These are phyloP conservation scores for Corydoras sp. DNA, from an alignment of 2,113 vertebrate genomes.

Conservation along the genomic window DNA sequence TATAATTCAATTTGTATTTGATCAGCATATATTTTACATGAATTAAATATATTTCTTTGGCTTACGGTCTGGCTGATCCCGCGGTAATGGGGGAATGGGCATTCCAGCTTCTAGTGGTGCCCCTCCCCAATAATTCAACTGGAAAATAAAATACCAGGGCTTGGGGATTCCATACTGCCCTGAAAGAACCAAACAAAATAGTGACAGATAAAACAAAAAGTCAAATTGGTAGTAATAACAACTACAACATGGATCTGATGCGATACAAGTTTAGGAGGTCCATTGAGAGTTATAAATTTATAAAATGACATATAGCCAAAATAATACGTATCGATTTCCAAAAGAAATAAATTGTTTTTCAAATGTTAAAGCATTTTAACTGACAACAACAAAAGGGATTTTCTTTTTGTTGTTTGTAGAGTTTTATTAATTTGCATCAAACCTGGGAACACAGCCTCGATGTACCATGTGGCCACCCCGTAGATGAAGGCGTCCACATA, in stretches of 20 bases:
- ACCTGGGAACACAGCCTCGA: slow-evolving; percentile 87
- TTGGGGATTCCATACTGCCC: slow-evolving; percentile 82
- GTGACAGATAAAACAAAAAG: background rate
- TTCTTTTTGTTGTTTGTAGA: no score
- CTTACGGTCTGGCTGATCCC: slow-evolving; percentile 56
- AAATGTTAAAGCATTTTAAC: background rate
- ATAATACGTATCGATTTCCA: no score
- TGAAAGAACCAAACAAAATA: slow-evolving; percentile 43
- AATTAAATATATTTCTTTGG: background rate
- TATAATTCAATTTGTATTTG: no score
- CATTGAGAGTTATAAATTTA: no score
- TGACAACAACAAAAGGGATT: background rate
- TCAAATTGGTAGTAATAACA: background rate
- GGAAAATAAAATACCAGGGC: slow-evolving; percentile 84
- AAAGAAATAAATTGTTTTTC: no score
- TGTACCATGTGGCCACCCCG: slow-evolving; percentile 75
- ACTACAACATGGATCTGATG: background rate
- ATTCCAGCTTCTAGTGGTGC: slow-evolving; percentile 48
- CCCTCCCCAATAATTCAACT: slow-evolving; percentile 81
- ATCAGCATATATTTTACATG: no score
- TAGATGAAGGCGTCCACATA: slow-evolving; percentile 78
- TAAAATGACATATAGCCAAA: no score
- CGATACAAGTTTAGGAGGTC: background rate
- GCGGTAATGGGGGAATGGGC: slow-evolving; percentile 52
- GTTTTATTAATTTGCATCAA: background rate